These are phyloP conservation scores for Brenthis hecate DNA, from an alignment of 2,888 invertebrate species.

Conservation along the genomic window DNA sequence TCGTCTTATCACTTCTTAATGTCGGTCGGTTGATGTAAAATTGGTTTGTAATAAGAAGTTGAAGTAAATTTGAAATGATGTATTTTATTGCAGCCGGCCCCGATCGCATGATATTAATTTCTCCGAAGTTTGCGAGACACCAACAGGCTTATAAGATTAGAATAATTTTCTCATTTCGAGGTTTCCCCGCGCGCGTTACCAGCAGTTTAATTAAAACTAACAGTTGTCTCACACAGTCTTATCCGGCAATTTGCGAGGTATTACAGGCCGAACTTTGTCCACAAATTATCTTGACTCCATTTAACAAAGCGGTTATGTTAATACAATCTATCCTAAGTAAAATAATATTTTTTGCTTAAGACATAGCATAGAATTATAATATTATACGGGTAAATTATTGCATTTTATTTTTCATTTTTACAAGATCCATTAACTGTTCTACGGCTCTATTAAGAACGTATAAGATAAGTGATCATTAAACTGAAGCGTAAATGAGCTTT, in stretches of 20 bases:
- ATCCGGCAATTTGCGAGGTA: slow-evolving; percentile 82
- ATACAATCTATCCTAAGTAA: slow-evolving; percentile 72
- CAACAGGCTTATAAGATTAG: slow-evolving; percentile 80
- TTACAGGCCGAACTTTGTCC: slow-evolving; percentile 80
- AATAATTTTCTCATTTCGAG: slow-evolving; percentile 80
- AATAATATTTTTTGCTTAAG: slow-evolving; percentile 74
- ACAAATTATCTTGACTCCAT: slow-evolving; percentile 81
- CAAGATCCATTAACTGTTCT: slow-evolving; percentile 49
- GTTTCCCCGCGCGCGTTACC: slow-evolving; percentile 75
- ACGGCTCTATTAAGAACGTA: slow-evolving; percentile 41
- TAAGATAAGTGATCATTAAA: slow-evolving; percentile 59
- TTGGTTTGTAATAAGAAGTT: slow-evolving; percentile 1
- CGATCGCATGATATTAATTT: slow-evolving; percentile 50
- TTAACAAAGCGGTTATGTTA: slow-evolving; percentile 81
- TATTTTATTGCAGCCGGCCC: slow-evolving; percentile 1
- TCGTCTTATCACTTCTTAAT: slow-evolving; percentile 23
- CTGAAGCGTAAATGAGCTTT: slow-evolving; percentile 65
- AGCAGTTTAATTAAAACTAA: slow-evolving; percentile 83
- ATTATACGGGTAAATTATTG: slow-evolving; percentile 68
- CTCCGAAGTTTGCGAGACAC: slow-evolving; percentile 66
- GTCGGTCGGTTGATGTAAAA: neutral
- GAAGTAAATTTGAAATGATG: slow-evolving; percentile 7
- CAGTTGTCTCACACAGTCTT: slow-evolving; percentile 82
- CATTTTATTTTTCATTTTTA: slow-evolving; percentile 45
- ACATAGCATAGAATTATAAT: slow-evolving; percentile 63